phyloP scores from a whole-genome alignment of 2,888 invertebrate genomes.

The Drosophila testacea region DNA sequence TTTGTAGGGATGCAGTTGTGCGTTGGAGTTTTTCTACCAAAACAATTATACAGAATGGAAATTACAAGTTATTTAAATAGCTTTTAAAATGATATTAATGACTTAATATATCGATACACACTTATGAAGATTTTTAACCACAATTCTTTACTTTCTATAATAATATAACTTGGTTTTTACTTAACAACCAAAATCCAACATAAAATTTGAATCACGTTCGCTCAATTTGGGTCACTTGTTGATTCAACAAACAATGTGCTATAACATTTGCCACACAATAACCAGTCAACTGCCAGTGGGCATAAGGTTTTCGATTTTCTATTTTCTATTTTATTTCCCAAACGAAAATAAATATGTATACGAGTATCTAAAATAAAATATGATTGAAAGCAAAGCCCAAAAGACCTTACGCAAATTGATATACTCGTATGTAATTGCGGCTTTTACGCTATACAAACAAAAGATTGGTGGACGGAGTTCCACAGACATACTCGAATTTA shows the following conservation, averaged over 20 bases:
- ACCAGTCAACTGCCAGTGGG: slow-evolving; percentile 20
- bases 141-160: neutral
- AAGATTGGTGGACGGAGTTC: slow-evolving; percentile 18
- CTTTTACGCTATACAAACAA: slow-evolving; percentile 40
- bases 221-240: slow-evolving; percentile 32
- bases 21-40: slow-evolving; percentile 75
- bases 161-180: slow-evolving; percentile 1
- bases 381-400: slow-evolving; percentile 38
- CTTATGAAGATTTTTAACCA: neutral
- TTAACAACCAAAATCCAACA: neutral
- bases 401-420: slow-evolving; percentile 45
- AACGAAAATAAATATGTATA: slow-evolving; percentile 38
- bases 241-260: slow-evolving; percentile 16
- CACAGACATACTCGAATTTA: slow-evolving; percentile 6
- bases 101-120: neutral
- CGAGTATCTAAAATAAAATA: slow-evolving; percentile 11
- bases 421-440: slow-evolving; percentile 24
- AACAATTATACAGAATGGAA: neutral
- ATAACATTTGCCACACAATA: slow-evolving; percentile 9
- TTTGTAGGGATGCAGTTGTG: slow-evolving; percentile 64
- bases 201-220: slow-evolving; percentile 13
- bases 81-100: neutral
- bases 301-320: slow-evolving; percentile 25
- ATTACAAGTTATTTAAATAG: neutral
- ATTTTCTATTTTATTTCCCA: slow-evolving; percentile 30